Conservation (phyloP, 2,113 vertebrate genomes). For the Chascanopsetta lugubris region DNA sequence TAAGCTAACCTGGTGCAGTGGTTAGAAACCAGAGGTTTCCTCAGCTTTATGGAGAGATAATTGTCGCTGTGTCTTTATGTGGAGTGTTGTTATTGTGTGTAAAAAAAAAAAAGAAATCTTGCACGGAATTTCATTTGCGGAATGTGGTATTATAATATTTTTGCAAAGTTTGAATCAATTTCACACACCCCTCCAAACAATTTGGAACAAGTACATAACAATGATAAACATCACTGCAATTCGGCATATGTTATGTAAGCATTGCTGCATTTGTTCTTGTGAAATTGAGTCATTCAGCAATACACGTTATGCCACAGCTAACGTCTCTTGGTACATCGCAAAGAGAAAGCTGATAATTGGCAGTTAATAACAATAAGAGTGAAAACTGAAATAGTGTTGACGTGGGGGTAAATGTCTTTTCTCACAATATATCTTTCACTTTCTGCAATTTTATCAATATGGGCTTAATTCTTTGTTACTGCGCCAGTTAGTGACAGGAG, state of each 20-base stretch:
- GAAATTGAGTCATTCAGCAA: no score
- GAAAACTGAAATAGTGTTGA: no score
- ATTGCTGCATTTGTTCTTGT: background rate
- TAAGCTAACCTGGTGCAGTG: background rate
- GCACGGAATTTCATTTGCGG: background rate
- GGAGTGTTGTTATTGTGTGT: no score
- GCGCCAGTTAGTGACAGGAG: background rate
- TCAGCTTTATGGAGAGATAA: background rate
- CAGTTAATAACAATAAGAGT: no score
- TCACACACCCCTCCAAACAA: fast-evolving
- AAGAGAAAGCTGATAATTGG: no score
- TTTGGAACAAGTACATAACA: background rate
- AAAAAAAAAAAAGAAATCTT: no score
- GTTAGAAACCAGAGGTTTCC: background rate
- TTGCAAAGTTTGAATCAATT: background rate
- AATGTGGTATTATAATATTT: background rate
- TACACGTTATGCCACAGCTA: no score
- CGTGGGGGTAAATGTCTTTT: no score
- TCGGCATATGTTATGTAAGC: background rate
- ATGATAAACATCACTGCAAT: background rate
- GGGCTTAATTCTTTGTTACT: background rate
- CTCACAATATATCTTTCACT: no score
- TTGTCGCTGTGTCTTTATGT: no score
- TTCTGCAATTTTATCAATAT: background rate
- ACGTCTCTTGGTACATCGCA: no score